These are phyloP conservation scores for Echiichthys vipera DNA, from an alignment of 2,797 vertebrate genomes.

Conservation along the genomic window DNA sequence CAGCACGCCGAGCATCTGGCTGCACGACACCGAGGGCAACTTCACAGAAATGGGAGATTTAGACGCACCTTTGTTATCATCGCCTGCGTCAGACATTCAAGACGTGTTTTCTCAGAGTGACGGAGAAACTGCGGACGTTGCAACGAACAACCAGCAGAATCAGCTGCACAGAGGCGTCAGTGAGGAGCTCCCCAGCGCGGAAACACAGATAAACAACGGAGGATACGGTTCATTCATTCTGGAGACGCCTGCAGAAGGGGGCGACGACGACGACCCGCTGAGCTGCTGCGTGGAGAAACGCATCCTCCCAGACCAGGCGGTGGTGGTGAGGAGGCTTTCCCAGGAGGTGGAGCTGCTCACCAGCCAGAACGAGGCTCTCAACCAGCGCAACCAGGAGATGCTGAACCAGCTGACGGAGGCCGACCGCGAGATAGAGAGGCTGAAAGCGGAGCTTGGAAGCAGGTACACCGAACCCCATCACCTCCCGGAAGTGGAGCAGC, in stretches of 20 bases:
- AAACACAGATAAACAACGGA: background rate
- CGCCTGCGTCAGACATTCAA: conserved; percentile 33
- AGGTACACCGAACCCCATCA: conserved; percentile 41
- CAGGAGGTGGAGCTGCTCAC: conserved; percentile 68
- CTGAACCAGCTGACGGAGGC: conserved; percentile 82
- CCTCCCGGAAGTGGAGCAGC: conserved; percentile 55
- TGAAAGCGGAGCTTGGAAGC: conserved; percentile 68
- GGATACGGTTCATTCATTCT: background rate
- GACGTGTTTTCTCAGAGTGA: conserved; percentile 1
- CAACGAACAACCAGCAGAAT: conserved; percentile 6
- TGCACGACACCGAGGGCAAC: conserved; percentile 44
- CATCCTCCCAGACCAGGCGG: conserved; percentile 24
- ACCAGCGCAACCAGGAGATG: conserved; percentile 83
- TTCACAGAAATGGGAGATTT: conserved; percentile 46
- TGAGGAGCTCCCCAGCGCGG: conserved; percentile 14
- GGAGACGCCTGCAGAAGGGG: conserved; percentile 23
- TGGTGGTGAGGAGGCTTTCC: conserved; percentile 47
- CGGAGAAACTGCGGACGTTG: background rate
- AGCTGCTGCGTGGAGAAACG: conserved; percentile 36
- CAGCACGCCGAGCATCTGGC: conserved; percentile 57
- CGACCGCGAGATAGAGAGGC: conserved; percentile 77
- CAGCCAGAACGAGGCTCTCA: conserved; percentile 72
- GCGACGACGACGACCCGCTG: background rate
- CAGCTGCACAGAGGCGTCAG: background rate
- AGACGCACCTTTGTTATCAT: conserved; percentile 26